phyloP scores from a whole-genome alignment of 2,797 vertebrate species.

The Hemibagrus guttatus region DNA sequence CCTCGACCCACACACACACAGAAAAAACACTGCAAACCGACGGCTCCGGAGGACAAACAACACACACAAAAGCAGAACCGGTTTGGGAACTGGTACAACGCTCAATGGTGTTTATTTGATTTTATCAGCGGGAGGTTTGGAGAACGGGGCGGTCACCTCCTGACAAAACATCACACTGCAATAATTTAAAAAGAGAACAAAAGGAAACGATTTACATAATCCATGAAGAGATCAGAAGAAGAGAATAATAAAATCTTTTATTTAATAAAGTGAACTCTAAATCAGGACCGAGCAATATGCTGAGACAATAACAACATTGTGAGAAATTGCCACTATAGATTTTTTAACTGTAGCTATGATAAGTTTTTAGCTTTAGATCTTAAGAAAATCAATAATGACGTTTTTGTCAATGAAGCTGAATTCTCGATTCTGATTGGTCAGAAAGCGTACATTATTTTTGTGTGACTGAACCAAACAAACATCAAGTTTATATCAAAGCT shows the following conservation, averaged over 20 bases:
- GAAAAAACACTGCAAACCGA: neutral
- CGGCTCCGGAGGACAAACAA: neutral
- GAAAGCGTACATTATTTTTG: neutral
- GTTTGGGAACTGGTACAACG: constrained; percentile 8
- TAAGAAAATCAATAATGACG: neutral
- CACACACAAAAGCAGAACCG: constrained; percentile 1
- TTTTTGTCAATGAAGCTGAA: neutral
- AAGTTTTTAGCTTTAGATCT: no score
- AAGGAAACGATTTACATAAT: neutral
- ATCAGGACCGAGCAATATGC: neutral
- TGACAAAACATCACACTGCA: constrained; percentile 49
- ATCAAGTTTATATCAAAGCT: neutral
- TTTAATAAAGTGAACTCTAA: neutral
- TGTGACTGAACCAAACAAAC: neutral
- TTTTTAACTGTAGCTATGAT: neutral
- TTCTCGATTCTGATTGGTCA: neutral
- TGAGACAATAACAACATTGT: neutral
- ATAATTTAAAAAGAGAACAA: neutral
- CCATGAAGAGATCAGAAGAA: neutral
- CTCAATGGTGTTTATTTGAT: constrained; percentile 35
- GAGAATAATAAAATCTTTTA: neutral
- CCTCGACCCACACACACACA: neutral
- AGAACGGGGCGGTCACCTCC: constrained; percentile 47
- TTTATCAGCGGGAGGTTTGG: constrained; percentile 48
- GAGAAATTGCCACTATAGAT: neutral